Base-by-base conservation (phyloP, 2,888 invertebrate genomes). In the Pammene fasciana region DNA sequence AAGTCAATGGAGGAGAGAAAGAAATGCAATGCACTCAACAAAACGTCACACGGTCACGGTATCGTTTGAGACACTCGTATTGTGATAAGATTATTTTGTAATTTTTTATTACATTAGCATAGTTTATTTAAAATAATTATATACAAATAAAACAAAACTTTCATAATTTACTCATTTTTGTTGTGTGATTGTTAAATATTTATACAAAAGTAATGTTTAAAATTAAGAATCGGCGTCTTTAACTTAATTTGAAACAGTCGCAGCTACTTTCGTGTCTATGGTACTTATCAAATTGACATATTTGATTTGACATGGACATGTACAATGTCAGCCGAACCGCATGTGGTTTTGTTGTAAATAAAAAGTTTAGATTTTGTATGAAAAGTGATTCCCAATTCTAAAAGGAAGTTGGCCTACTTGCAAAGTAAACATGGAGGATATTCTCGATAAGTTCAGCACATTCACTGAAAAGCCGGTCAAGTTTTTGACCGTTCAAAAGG, bases 401-500 rank as follows among this genome's bases (percentile, higher is more conserved):
- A n/a, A 43, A 55, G 36, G 1, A n/a, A 55, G 10, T 34, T 10
- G 16, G 8, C 5, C 10, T 34, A 60, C 50, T 64, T 14, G 78
- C 45, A 79, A 73, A 60, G 65, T 75, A 46, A 77, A 84, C 72
- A 75, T 92, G 59, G 83, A 87, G 45, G 79, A 81, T 57, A 79
- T 90, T 38, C 77, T 89, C 16, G 75, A 86, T 36, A 87, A 86
- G 73, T 90, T 92, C 73, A 82, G 82, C 59, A 71, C 74, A 68
- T 82, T 88, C 55, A 90, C 90, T 61, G 85, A 87, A 62, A 92
- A 91, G 85, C 91, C 90, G 52, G 86, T 82, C 3, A 90, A 89
- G 76, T 91, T 84, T 80, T 81, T 92, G 61, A 94, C 95, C 72
- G 87, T 93, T 10, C 95, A 95, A 81, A 88, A 90, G 60, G 87